Conservation (phyloP, 1,140 invertebrate species). For the Agrilus planipennis region DNA sequence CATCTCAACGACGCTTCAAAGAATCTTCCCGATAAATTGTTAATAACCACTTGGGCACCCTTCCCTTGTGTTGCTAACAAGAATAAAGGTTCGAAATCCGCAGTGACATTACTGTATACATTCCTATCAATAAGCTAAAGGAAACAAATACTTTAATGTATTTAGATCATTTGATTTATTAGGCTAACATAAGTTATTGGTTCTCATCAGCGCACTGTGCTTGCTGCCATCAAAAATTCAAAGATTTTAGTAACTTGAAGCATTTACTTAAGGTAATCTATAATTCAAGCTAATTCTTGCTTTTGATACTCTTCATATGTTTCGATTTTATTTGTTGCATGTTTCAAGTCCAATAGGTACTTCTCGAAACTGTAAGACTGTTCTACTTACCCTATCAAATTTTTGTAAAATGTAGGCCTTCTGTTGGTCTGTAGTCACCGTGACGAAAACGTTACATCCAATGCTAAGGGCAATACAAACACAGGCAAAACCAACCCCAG, state of each 20-base stretch:
- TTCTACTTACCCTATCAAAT: conserved; percentile 18
- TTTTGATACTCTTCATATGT: no score
- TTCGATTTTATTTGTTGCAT: no score
- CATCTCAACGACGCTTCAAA: conserved; percentile 50
- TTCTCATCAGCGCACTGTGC: no score
- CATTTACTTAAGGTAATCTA: no score
- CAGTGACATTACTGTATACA: conserved; percentile 43
- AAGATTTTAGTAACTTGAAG: no score
- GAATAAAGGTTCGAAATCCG: conserved; percentile 43
- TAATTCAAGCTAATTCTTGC: no score
- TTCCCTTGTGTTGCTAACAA: conserved; percentile 34
- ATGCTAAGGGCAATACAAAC: conserved; percentile 46
- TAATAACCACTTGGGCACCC: conserved; percentile 50
- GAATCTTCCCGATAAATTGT: conserved; percentile 49
- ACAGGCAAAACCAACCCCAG: conserved; percentile 60
- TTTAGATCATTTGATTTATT: no score
- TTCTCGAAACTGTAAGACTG: no score
- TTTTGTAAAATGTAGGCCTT: conserved; percentile 24
- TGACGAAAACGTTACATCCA: conserved; percentile 37
- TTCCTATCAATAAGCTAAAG: conserved; percentile 16
- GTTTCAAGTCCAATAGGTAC: no score
- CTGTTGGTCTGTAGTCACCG: conserved; percentile 36
- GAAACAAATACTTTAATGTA: no score
- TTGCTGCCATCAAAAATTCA: no score
- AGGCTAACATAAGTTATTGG: no score